phyloP scores from a whole-genome alignment of 2,797 vertebrate species.

The Acanthurus lineatus region DNA sequence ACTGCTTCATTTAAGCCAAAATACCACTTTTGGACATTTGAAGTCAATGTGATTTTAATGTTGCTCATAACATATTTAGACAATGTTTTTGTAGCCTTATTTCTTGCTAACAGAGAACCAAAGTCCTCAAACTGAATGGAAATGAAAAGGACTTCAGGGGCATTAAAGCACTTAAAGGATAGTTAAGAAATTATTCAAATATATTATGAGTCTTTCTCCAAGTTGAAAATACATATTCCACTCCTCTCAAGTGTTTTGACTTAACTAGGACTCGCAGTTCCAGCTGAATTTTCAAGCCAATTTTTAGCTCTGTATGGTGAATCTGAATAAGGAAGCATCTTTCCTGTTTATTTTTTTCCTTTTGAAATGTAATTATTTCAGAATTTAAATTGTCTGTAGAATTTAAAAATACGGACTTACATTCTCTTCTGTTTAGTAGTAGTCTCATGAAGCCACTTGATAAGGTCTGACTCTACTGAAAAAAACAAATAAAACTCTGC shows the following conservation, averaged over 20 bases:
- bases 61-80: neutral
- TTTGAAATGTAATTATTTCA: too few relatives aligned
- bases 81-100: neutral
- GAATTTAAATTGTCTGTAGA: neutral
- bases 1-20: neutral
- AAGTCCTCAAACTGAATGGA: neutral
- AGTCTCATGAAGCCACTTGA: neutral
- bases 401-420: neutral
- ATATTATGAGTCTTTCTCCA: too few relatives aligned
- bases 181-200: too few relatives aligned
- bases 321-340: too few relatives aligned
- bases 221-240: too few relatives aligned
- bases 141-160: neutral
- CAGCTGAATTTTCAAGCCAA: too few relatives aligned
- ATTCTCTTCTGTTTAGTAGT: neutral
- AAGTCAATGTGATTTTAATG: neutral
- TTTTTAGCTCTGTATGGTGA: too few relatives aligned
- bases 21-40: neutral
- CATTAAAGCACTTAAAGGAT: neutral
- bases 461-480: neutral
- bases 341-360: too few relatives aligned
- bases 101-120: neutral
- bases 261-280: too few relatives aligned
- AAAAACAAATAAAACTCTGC: neutral
- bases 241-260: too few relatives aligned